Conservation (phyloP, 2,888 invertebrate genomes). For the Glaucopsyche alexis region DNA sequence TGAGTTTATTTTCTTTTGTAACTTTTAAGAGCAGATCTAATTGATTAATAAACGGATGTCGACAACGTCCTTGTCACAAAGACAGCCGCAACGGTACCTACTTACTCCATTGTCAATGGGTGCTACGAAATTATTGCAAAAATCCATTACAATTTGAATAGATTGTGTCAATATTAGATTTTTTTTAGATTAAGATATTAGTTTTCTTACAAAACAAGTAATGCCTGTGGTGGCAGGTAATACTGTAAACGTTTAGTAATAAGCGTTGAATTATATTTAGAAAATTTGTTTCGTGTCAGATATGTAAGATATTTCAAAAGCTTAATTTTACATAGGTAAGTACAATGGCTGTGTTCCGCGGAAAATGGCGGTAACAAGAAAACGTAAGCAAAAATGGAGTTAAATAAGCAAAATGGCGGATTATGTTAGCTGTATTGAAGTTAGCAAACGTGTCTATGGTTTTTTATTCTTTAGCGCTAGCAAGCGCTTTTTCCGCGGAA, state of each 20-base stretch:
- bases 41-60: constrained; percentile 70
- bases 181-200: not conserved
- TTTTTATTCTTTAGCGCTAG: too few species aligned
- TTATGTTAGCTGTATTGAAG: too few species aligned
- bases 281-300: not conserved
- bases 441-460: too few species aligned
- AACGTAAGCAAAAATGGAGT: too few species aligned
- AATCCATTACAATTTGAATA: constrained; percentile 10
- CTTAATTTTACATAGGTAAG: too few species aligned
- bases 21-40: constrained; percentile 71
- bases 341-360: too few species aligned
- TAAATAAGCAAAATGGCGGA: too few species aligned
- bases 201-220: not conserved
- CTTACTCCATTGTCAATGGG: constrained; percentile 34
- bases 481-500: too few species aligned
- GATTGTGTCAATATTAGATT: constrained; percentile 2
- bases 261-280: not conserved
- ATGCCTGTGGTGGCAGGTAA: not conserved
- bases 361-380: too few species aligned
- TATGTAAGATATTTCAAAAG: not conserved
- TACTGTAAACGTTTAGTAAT: not conserved
- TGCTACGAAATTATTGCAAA: constrained; percentile 18
- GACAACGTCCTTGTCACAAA: constrained; percentile 65
- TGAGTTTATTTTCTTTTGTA: constrained; percentile 55
- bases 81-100: constrained; percentile 35